phyloP scores from a whole-genome alignment of 2,888 invertebrate species.

The Rhyacophila evoluta region DNA sequence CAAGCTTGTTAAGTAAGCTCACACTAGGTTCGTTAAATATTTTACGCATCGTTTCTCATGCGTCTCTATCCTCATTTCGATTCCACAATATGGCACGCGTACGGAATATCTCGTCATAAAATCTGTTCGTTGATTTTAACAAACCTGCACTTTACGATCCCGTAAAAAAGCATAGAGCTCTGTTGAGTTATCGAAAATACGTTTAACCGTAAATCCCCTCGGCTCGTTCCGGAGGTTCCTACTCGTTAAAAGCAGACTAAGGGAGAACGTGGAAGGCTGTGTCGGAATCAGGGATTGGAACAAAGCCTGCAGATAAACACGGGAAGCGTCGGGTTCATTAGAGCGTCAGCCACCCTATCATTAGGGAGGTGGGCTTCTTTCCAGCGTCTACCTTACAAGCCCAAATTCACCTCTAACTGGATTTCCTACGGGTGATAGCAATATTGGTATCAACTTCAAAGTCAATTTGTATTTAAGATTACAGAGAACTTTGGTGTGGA shows the following conservation, averaged over 20 bases:
- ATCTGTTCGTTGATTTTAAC: constrained; percentile 23
- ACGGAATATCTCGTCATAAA: constrained; percentile 4
- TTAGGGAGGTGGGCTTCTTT: constrained; percentile 16
- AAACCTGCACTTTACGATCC: constrained; percentile 20
- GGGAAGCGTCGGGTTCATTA: constrained; percentile 27
- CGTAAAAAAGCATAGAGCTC: constrained; percentile 6
- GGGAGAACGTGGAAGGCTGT: not conserved
- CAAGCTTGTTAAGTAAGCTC: too few species aligned
- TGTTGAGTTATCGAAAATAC: constrained; percentile 17
- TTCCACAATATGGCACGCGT: not conserved
- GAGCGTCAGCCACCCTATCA: constrained; percentile 26
- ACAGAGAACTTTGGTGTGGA: not conserved
- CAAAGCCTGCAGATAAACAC: constrained; percentile 27
- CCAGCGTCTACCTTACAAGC: not conserved
- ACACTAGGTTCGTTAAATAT: not conserved
- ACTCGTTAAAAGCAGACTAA: constrained; percentile 12
- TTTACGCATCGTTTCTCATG: not conserved
- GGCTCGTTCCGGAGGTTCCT: constrained; percentile 12
- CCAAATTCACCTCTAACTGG: constrained; percentile 7
- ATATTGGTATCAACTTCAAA: constrained; percentile 22
- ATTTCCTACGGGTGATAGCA: not conserved
- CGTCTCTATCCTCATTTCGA: not conserved
- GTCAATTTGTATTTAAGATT: constrained; percentile 10
- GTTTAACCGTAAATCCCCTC: constrained; percentile 20
- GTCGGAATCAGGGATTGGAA: constrained; percentile 23